Conservation (phyloP, 2,113 vertebrate species). For the Bambusicola thoracicus region DNA sequence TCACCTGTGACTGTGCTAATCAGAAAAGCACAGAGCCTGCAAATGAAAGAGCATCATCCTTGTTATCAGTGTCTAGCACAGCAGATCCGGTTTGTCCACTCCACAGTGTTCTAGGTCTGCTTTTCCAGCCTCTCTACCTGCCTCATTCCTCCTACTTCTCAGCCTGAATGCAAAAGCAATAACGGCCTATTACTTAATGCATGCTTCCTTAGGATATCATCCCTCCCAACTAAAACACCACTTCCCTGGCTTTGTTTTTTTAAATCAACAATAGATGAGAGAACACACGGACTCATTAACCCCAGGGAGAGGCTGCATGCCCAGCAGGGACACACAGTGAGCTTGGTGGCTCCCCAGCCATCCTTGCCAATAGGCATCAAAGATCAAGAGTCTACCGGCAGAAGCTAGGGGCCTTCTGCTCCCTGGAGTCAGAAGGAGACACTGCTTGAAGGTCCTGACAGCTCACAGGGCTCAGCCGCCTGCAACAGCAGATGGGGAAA, state of each 20-base stretch:
- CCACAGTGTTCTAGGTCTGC: neutral
- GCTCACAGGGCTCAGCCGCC: neutral
- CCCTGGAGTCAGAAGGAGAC: neutral
- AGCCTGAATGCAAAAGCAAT: neutral
- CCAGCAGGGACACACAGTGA: neutral
- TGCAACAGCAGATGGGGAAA: neutral
- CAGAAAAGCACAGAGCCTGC: constrained; percentile 4
- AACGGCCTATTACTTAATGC: neutral
- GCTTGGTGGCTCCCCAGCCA: neutral
- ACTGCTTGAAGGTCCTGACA: neutral
- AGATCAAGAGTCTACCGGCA: neutral
- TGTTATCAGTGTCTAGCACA: neutral
- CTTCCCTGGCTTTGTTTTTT: constrained; percentile 31
- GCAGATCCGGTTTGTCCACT: neutral
- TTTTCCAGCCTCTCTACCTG: neutral
- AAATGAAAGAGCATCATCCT: constrained; percentile 42
- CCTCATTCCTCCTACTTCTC: neutral
- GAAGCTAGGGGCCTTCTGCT: neutral
- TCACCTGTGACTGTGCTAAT: constrained; percentile 27
- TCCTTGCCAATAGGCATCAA: neutral
- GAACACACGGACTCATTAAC: constrained; percentile 15
- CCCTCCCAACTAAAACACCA: neutral
- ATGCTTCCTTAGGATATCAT: neutral
- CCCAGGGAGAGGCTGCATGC: neutral
- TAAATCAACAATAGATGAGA: neutral